Conservation (phyloP, 1,140 invertebrate genomes). For the Zaprionus lachaisei region DNA sequence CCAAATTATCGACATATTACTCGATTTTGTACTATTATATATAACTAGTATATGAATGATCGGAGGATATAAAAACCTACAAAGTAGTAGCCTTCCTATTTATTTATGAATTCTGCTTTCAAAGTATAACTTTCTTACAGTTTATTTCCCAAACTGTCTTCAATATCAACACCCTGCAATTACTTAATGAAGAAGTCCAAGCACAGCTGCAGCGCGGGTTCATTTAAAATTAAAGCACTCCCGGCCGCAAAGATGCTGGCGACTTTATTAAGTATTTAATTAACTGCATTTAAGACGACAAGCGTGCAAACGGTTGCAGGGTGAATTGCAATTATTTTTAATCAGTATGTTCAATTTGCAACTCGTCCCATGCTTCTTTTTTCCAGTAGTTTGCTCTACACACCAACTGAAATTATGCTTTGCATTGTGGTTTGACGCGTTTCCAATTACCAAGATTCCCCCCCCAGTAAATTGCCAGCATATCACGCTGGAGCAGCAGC, state of each 20-base stretch:
- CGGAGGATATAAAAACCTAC: too few species aligned
- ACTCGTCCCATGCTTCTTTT: not conserved
- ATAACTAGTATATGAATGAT: too few species aligned
- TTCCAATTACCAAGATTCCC: slow-evolving; percentile 42
- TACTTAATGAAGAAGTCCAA: not conserved
- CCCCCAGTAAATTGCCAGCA: slow-evolving; percentile 4
- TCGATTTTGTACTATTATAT: too few species aligned
- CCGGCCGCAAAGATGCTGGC: not conserved
- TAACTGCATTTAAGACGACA: slow-evolving; percentile 5
- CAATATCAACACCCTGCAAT: not conserved
- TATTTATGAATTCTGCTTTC: too few species aligned
- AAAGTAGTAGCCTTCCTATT: too few species aligned
- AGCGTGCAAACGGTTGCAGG: not conserved
- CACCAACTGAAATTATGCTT: slow-evolving; percentile 19
- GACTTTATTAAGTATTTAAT: slow-evolving; percentile 7
- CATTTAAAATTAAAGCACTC: not conserved
- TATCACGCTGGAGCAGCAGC: slow-evolving; percentile 2
- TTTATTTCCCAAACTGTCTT: not conserved
- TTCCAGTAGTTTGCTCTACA: not conserved
- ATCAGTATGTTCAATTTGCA: slow-evolving; percentile 18
- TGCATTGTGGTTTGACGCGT: slow-evolving; percentile 36
- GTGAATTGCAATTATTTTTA: slow-evolving; percentile 6
- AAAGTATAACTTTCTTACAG: not conserved
- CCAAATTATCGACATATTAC: too few species aligned
- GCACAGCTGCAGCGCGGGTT: not conserved